phyloP scores from a whole-genome alignment of 1,140 invertebrate genomes.

The Stenopsyche tienmushanensis region DNA sequence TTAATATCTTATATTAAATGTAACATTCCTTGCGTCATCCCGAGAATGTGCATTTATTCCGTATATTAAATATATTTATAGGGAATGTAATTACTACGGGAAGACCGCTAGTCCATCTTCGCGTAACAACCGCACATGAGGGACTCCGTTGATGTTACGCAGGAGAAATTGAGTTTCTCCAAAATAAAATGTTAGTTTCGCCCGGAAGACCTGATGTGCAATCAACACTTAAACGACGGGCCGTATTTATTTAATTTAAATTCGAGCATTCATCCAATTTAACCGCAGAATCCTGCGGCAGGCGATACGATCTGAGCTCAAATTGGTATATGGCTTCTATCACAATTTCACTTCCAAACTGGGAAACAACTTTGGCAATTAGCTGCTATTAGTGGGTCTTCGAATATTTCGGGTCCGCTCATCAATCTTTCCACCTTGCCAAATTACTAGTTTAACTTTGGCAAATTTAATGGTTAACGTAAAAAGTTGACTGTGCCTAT shows the following conservation, averaged over 20 bases:
- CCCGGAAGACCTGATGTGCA: too few relatives aligned
- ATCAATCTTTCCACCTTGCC: conserved; percentile 9
- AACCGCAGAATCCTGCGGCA: background rate
- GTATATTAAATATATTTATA: too few relatives aligned
- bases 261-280: background rate
- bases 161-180: background rate
- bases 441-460: background rate
- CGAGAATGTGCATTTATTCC: too few relatives aligned
- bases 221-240: background rate
- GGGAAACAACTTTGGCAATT: conserved; percentile 8
- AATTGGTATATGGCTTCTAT: background rate
- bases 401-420: background rate
- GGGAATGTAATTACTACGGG: background rate
- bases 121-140: background rate
- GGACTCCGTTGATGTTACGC: background rate
- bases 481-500: background rate
- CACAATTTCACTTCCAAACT: background rate
- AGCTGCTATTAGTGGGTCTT: conserved; percentile 10
- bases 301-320: background rate
- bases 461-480: background rate
- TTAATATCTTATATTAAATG: too few relatives aligned
- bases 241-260: background rate
- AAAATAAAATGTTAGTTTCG: background rate
- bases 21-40: too few relatives aligned
- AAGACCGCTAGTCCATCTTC: background rate